Evolutionary conservation across 2,797 vertebrate genomes (phyloP).

Genomic region (Clarias laeviceps): DNA sequence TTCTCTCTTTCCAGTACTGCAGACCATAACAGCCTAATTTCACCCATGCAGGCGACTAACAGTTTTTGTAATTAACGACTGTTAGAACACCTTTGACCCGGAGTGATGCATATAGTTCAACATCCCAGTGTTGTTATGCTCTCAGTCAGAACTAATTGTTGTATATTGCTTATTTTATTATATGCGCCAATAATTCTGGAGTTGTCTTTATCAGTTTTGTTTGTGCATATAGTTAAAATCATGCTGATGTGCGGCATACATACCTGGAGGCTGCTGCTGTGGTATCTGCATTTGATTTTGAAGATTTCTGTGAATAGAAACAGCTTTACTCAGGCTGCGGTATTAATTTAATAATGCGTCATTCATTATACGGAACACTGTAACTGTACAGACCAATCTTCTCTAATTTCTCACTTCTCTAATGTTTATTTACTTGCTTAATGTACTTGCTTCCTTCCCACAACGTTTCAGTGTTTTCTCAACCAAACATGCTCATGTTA

Average conservation of each 20-base stretch:
- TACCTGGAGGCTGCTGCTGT: conserved; percentile 93
- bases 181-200: neutral
- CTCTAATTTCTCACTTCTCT: neutral
- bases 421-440: too few relatives aligned
- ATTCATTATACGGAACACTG: conserved; percentile 2
- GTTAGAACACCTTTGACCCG: too few relatives aligned
- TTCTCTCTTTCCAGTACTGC: too few relatives aligned
- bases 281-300: conserved; percentile 96
- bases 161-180: neutral
- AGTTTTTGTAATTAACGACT: too few relatives aligned
- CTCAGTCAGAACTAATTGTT: neutral
- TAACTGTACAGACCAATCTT: neutral
- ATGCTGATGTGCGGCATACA: conserved; percentile 60
- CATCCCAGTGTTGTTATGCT: too few relatives aligned
- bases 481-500: neutral
- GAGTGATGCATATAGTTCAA: too few relatives aligned
- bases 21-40: too few relatives aligned
- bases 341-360: neutral
- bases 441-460: neutral
- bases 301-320: conserved; percentile 81
- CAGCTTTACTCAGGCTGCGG: neutral
- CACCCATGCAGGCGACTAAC: too few relatives aligned
- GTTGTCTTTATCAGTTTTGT: neutral
- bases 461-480: neutral
- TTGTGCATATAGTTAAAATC: neutral